phyloP scores from a whole-genome alignment of 2,888 invertebrate species.

The Blomia tropicalis region DNA sequence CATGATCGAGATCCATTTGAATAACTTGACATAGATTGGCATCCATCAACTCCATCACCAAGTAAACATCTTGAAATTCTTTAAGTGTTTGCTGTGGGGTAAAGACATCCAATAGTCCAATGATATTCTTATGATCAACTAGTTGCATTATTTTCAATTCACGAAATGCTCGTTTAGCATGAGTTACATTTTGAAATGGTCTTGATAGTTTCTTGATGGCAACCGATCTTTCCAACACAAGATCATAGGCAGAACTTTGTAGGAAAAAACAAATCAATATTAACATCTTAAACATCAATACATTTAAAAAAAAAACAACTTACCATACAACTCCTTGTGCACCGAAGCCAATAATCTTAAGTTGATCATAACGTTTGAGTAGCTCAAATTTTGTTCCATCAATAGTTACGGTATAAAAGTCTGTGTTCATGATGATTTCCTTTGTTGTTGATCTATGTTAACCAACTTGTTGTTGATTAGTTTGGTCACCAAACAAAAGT shows the following conservation, averaged over 20 bases:
- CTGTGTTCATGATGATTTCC: neutral
- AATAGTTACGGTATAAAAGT: conserved; percentile 89
- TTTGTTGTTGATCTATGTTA: too few species aligned
- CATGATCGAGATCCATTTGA: conserved; percentile 99
- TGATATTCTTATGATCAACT: conserved; percentile 99
- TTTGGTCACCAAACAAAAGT: too few species aligned
- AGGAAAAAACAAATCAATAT: conserved; percentile 17
- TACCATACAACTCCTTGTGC: conserved; percentile 99
- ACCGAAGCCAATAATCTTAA: conserved; percentile 95
- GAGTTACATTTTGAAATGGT: conserved; percentile 99
- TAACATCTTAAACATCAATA: neutral
- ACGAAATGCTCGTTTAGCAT: conserved; percentile 95
- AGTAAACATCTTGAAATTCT: conserved; percentile 93
- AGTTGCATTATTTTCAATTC: conserved; percentile 99
- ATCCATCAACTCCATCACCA: conserved; percentile 99
- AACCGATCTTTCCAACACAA: conserved; percentile 82
- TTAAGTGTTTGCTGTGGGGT: conserved; percentile 92
- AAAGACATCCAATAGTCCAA: conserved; percentile 95
- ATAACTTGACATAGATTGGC: conserved; percentile 98
- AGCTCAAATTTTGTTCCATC: conserved; percentile 97
- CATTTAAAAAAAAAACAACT: conserved; percentile 37
- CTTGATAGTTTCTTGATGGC: conserved; percentile 98
- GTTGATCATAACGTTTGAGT: conserved; percentile 89
- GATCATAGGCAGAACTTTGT: conserved; percentile 76
- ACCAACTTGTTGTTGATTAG: too few species aligned